These are phyloP conservation scores for Hedychridium roseum DNA, from an alignment of 2,888 invertebrate genomes.

Conservation along the genomic window DNA sequence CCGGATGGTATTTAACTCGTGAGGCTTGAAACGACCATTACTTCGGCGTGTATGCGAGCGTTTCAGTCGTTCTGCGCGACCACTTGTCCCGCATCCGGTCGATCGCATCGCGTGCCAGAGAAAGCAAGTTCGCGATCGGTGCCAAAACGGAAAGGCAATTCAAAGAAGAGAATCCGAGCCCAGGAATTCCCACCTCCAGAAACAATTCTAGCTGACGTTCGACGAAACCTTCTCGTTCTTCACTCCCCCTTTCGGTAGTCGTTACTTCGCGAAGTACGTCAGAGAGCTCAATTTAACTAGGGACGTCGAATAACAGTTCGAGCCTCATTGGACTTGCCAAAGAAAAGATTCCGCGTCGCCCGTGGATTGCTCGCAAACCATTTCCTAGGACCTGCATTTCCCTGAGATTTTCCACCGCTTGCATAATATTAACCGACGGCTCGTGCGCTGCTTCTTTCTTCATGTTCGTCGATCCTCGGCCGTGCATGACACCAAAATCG, in stretches of 20 bases:
- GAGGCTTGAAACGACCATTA: too few species aligned
- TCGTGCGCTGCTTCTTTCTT: constrained; percentile 41
- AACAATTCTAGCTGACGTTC: constrained; percentile 34
- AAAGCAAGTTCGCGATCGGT: constrained; percentile 1
- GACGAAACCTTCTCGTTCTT: constrained; percentile 12
- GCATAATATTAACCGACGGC: constrained; percentile 39
- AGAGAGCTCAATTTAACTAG: too few species aligned
- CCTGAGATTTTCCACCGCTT: constrained; percentile 15
- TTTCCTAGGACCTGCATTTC: too few species aligned
- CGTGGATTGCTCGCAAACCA: background rate
- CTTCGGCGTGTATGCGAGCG: too few species aligned
- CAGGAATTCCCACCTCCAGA: constrained; percentile 8
- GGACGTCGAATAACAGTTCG: too few species aligned
- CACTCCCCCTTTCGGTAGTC: too few species aligned
- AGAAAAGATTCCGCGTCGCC: background rate
- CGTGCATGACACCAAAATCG: constrained; percentile 47
- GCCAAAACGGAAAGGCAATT: constrained; percentile 12
- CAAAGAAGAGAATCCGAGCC: constrained; percentile 9
- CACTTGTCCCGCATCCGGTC: too few species aligned
- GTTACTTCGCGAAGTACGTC: too few species aligned
- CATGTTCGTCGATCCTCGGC: constrained; percentile 41
- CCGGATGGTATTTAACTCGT: too few species aligned
- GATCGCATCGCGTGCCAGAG: constrained; percentile 1
- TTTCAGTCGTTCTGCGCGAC: too few species aligned
- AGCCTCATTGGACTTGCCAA: background rate